phyloP scores from a whole-genome alignment of 2,888 invertebrate genomes.

The Graphium colonna region DNA sequence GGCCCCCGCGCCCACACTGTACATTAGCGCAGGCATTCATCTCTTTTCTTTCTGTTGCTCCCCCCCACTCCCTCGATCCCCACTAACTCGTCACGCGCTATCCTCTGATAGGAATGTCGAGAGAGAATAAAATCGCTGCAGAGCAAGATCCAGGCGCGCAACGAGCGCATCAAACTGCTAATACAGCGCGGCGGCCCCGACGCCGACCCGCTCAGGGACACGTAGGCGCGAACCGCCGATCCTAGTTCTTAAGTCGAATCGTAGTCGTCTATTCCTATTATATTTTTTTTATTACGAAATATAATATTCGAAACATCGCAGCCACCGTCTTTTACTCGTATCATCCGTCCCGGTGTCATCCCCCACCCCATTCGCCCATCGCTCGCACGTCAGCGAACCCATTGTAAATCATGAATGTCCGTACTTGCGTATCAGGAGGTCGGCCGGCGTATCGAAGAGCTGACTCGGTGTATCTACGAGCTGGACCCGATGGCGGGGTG shows the following conservation, averaged over 20 bases:
- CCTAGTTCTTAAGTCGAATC: constrained; percentile 54
- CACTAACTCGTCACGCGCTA: constrained; percentile 67
- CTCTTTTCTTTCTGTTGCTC: constrained; percentile 68
- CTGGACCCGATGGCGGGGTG: constrained; percentile 86
- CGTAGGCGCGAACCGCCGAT: constrained; percentile 61
- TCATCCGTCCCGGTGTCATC: constrained; percentile 29
- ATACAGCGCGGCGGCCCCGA: constrained; percentile 93
- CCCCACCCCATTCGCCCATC: constrained; percentile 27
- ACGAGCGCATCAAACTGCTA: constrained; percentile 92
- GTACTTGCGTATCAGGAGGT: constrained; percentile 84
- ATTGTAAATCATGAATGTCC: constrained; percentile 74
- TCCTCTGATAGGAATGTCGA: constrained; percentile 87
- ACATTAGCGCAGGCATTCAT: constrained; percentile 50
- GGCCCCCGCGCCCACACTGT: constrained; percentile 45
- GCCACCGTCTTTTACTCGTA: constrained; percentile 65
- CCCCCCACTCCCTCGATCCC: constrained; percentile 53
- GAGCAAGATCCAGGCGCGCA: constrained; percentile 92
- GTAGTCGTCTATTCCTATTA: constrained; percentile 60
- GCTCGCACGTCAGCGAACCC: constrained; percentile 47
- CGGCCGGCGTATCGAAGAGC: constrained; percentile 85
- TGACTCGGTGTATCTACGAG: constrained; percentile 85
- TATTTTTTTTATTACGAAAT: constrained; percentile 59
- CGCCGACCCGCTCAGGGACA: constrained; percentile 85
- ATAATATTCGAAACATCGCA: constrained; percentile 66
- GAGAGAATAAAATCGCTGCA: constrained; percentile 92